Base-by-base conservation (phyloP, 2,888 invertebrate species). In the Drosophila algonquin region DNA sequence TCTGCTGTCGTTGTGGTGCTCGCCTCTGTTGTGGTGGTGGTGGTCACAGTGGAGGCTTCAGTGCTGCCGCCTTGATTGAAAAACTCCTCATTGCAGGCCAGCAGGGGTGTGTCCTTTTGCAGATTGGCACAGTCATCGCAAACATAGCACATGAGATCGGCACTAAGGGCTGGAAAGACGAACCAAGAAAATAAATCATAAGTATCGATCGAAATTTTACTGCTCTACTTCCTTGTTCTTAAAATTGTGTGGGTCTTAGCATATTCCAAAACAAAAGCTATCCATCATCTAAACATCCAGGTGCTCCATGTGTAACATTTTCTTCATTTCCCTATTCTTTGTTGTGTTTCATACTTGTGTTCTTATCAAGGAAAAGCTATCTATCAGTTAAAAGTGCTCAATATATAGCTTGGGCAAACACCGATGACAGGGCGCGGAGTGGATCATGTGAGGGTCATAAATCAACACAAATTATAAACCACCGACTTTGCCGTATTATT, bases 121-220 rank as follows among this genome's bases (percentile, higher is more conserved):
- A 90, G 58, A 46, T 75, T 71, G 0, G 59, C 63, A 51, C 92
- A 92, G 50, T 91, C 68, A 21, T 91, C 85, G 68, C 91, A 92
- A 7, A 91, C 89, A 69, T 91, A 92, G 73, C 91, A 92, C 75
- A 79, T 74, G 12, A 91, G 64, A 57, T 91, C 79, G 45, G 80
- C 87, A 10, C 76, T 73, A 27, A 77, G 79, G 21, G 80, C 90
- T 90, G 67, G 1, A 75, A 68, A 53, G 2, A 61, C 14, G 14
- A 16, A 21, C 21, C 18, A 55, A 53, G 7, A 7, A 27, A 27
- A 30, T 30, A 30, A 1, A 8, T 30, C 27, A 27, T 7, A 30
- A 1, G 27, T 27, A 27, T 7, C 7, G 27, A 27, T 27, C 27
- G 27, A 27, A 21, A 21, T 21, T 21, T 7, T 7, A 7, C 7